These are phyloP conservation scores for Ceryle rudis DNA, from an alignment of 2,797 vertebrate species.

Conservation along the genomic window DNA sequence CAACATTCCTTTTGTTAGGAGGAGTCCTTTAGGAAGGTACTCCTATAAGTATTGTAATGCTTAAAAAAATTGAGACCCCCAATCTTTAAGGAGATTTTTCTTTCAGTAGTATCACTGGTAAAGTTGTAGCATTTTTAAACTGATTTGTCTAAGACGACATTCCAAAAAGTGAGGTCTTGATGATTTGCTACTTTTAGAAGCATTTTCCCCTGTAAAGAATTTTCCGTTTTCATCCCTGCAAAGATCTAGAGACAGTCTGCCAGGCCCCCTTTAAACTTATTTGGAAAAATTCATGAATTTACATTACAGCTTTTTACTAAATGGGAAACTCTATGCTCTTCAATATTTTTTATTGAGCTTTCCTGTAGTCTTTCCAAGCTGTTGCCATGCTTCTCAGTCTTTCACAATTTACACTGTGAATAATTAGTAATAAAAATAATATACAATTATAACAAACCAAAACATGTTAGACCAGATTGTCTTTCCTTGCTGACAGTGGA, in stretches of 20 bases:
- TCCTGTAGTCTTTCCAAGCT: constrained; percentile 21
- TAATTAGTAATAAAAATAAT: constrained; percentile 48
- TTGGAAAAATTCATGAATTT: constrained; percentile 19
- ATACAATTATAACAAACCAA: constrained; percentile 23
- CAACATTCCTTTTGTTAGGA: background rate
- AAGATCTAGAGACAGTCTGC: constrained; percentile 11
- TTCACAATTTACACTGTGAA: background rate
- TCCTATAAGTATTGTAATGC: background rate
- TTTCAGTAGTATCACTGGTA: background rate
- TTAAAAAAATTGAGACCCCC: background rate
- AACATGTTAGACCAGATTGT: background rate
- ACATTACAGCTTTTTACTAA: background rate
- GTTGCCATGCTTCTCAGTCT: background rate
- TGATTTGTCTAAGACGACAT: background rate
- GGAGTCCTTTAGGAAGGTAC: background rate
- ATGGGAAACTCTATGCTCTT: background rate
- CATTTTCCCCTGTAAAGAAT: background rate
- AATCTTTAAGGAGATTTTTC: background rate
- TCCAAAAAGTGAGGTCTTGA: constrained; percentile 16
- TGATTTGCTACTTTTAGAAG: constrained; percentile 25
- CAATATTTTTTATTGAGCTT: constrained; percentile 20
- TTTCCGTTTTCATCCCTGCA: background rate
- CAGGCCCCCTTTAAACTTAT: background rate
- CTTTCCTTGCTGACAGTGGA: background rate
- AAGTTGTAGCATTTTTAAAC: background rate